These are phyloP conservation scores for Mormyrus hasselquistii DNA, from an alignment of 2,797 vertebrate species.

Conservation along the genomic window DNA sequence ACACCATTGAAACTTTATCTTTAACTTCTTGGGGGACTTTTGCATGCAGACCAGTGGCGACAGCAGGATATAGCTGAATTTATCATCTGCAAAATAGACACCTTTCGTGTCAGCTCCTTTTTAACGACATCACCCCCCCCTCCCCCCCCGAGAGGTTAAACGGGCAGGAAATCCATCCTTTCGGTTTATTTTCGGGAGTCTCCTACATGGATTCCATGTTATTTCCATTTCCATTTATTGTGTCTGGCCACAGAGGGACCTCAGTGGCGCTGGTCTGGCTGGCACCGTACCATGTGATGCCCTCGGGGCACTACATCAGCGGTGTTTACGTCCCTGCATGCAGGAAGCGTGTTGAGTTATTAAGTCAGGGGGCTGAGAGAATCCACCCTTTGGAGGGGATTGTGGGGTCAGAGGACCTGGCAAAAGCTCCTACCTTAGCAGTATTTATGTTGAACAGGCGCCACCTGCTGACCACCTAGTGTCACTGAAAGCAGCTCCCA, in stretches of 20 bases:
- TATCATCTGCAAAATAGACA: not conserved
- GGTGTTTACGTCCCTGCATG: not conserved
- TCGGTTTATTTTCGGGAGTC: constrained; percentile 11
- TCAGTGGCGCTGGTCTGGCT: not conserved
- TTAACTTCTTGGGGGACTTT: not conserved
- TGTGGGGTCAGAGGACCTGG: not conserved
- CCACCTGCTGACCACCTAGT: constrained; percentile 18
- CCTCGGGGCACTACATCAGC: not conserved
- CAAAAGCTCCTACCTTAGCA: not conserved
- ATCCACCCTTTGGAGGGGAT: not conserved
- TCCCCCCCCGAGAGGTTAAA: not conserved
- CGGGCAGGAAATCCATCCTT: constrained; percentile 5
- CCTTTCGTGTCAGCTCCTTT: not conserved
- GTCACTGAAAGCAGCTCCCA: not conserved
- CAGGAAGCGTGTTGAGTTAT: constrained; percentile 14
- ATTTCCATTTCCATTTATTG: constrained; percentile 15
- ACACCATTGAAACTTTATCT: not conserved
- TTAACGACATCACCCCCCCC: not conserved
- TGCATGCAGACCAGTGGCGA: not conserved
- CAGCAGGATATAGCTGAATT: constrained; percentile 4
- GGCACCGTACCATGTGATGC: not conserved
- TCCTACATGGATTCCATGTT: not conserved
- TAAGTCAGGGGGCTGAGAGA: constrained; percentile 4
- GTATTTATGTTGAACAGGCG: not conserved
- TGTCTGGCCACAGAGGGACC: not conserved